Evolutionary conservation across 2,113 vertebrate species (phyloP), one percentile per base, ranked within the genome.

Genomic region (Oncorhynchus keta): DNA sequence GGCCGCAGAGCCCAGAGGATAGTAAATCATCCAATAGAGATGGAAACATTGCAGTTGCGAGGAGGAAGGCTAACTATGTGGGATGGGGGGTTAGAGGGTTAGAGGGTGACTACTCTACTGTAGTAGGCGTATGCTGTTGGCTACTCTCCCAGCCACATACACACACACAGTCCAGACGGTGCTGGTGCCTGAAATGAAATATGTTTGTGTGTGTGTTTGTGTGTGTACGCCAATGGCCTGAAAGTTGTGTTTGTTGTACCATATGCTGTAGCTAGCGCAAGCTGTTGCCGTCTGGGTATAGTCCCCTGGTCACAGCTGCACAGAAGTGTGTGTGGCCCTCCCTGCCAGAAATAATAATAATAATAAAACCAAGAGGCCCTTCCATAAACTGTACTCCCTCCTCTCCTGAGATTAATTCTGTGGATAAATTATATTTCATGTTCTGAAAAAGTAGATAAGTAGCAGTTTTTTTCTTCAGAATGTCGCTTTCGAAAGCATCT

Each of bases 291-390:
- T 93, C 89, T 92, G 92, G 90, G 90, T 89, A 88, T 86, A 90
- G 92, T 90, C 89, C 93, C 89, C 89, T 77, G 90, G 92, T 92
- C 92, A 90, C 83, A 49, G 70, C 89, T 72, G 75, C 39, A 45
- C 9, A 45, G 39, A 45, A 45, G 39, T 86, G 87, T 87, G 88
- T 75, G 82, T 80, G 81, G 85, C 26, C 79, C 74, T 55, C 32
- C 0, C 70, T 89, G 93, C 93, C 93, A 94, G 93, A 90, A 94
- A 93, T 91, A 94, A 94, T 92, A 94, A 45, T 45, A 45, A 45
- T 45, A 45, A 45, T 45, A 45, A 45, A 45, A 45, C 39, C 9
- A 11, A 45, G 9, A 85, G 89, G 89, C 86, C 88, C 77, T 89
- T 90, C 90, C 88, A 90, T 83, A 55, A 16, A 55, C 51, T 2